Conservation (phyloP, 1,140 invertebrate genomes). For the Psilanteris sp. region DNA sequence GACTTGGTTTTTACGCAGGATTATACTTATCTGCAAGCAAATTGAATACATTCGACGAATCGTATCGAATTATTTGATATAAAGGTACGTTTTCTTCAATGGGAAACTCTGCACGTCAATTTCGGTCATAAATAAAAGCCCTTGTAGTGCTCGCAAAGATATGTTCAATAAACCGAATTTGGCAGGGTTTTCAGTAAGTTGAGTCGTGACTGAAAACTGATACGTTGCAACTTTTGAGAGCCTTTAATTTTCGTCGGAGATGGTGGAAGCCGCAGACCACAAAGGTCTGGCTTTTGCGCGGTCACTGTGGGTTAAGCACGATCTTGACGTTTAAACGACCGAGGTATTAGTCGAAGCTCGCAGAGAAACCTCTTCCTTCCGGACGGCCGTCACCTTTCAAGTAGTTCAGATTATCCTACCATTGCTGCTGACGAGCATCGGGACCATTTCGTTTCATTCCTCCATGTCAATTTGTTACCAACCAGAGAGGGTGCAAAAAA, state of each 20-base stretch:
- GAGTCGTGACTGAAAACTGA: slow-evolving; percentile 23
- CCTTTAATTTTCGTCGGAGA: slow-evolving; percentile 49
- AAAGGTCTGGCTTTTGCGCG: slow-evolving; percentile 56
- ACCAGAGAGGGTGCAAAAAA: no score
- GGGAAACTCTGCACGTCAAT: background rate
- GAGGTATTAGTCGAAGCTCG: slow-evolving; percentile 58
- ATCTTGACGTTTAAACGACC: slow-evolving; percentile 63
- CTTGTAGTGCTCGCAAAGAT: background rate
- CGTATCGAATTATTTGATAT: no score
- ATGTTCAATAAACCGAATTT: slow-evolving; percentile 13
- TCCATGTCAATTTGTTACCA: no score
- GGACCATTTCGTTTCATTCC: no score
- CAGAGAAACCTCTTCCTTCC: slow-evolving; percentile 38
- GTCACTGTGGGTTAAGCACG: slow-evolving; percentile 59
- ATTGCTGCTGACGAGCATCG: slow-evolving; percentile 28
- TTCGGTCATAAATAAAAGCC: background rate
- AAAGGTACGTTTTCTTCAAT: no score
- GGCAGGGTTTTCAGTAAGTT: slow-evolving; percentile 21
- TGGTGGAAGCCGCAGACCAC: slow-evolving; percentile 57
- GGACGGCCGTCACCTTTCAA: slow-evolving; percentile 40
- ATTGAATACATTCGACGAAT: no score
- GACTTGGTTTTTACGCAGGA: no score
- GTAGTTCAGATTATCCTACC: slow-evolving; percentile 36
- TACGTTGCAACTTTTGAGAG: slow-evolving; percentile 41
- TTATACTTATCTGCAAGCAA: no score